These are phyloP conservation scores for Synergus gifuensis DNA, from an alignment of 2,888 invertebrate species.

Conservation along the genomic window DNA sequence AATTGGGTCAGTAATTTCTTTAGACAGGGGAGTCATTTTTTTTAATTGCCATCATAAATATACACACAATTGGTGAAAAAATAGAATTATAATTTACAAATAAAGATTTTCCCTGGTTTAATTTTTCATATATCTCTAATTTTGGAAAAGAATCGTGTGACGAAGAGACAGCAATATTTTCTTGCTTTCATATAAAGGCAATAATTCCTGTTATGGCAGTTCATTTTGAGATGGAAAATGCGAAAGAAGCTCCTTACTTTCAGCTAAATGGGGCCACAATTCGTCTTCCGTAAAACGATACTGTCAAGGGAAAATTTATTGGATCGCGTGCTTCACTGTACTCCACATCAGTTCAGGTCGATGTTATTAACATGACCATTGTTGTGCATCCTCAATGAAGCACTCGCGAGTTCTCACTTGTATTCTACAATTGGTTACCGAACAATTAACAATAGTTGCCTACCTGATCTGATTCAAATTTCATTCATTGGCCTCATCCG, in stretches of 20 bases:
- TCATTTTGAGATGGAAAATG: constrained; percentile 3
- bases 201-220: constrained; percentile 37
- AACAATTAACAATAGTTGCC: constrained; percentile 30
- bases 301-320: constrained; percentile 42
- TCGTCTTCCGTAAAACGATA: constrained; percentile 41
- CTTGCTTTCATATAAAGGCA: neutral
- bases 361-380: constrained; percentile 35
- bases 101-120: neutral
- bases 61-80: neutral
- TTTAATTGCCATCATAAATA: neutral
- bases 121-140: neutral
- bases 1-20: neutral
- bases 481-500: constrained; percentile 21
- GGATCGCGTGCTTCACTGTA: constrained; percentile 34
- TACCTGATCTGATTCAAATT: constrained; percentile 10
- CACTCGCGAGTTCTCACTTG: constrained; percentile 30
- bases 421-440: constrained; percentile 10
- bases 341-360: constrained; percentile 17
- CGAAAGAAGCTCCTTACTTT: constrained; percentile 29
- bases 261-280: constrained; percentile 24
- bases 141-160: neutral
- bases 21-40: neutral
- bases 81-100: neutral
- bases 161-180: neutral
- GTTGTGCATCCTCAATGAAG: constrained; percentile 27